Evolutionary conservation across 2,113 vertebrate genomes (phyloP), one percentile per base, ranked within the genome.

Genomic region (Nothocercus nigrocapillus): DNA sequence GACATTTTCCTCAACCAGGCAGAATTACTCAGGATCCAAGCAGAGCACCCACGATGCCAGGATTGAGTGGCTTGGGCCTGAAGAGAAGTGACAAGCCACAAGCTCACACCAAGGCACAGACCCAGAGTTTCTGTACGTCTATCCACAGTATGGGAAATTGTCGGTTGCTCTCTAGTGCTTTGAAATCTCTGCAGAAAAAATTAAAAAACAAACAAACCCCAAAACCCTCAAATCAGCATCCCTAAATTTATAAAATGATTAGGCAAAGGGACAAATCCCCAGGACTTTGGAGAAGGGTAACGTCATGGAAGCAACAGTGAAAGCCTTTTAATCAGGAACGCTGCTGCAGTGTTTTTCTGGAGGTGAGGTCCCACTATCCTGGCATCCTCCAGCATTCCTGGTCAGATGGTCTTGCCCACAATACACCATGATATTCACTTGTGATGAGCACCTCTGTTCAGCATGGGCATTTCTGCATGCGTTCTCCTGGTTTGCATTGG

Each of bases 141-240:
- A 24, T 54, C 47, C 47, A 32, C 20, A 6, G 34, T 38, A 11
- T 2, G 19, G 32, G 58, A n/a, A 73, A 47, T 19, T 19, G 11
- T 9, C 12, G 53, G 66, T 15, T 51, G 19, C 14, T 83, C 51
- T 24, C 36, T 13, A 22, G 40, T n/a, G 25, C 17, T 59, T 45
- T 62, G n/a, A 74, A 49, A 44, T n/a, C 76, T 62, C 54, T 58
- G 44, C 59, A 7, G 28, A 22, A 44, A n/a, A 32, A n/a, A 20
- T 20, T 9, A 24, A 22, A 6, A 24, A 25, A 59, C 8, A 30
- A 58, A 3, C n/a, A 32, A 5, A 0, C 1, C 5, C 32, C 28
- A 58, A 32, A 58, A 58, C 54, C 16, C 28, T 58, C 59, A 45
- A 44, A 49, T 2, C 27, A 30, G 11, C 28, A 47, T 13, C 58